Conservation (phyloP, 1,140 invertebrate species). For the Wiebesia pumilae region DNA sequence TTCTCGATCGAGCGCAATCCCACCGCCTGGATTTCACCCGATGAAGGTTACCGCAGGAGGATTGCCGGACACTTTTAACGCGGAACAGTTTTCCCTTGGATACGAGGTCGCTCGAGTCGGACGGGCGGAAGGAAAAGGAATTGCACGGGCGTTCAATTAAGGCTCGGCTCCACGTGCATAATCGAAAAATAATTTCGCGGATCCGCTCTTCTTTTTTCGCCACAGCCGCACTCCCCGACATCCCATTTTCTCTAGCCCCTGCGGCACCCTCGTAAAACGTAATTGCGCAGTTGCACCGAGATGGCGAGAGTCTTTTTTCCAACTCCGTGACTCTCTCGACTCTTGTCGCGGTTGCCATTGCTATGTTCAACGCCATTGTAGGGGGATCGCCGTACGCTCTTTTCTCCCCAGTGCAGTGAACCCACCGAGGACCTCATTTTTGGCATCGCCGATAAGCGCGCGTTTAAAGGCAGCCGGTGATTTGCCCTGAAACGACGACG, state of each 20-base stretch:
- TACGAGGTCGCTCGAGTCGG: not conserved
- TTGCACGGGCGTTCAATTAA: slow-evolving; percentile 24
- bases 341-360: not conserved
- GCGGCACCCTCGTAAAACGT: slow-evolving; percentile 14
- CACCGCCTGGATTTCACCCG: not conserved
- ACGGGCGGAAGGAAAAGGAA: slow-evolving; percentile 15
- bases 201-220: not conserved
- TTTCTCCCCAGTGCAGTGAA: too few species aligned
- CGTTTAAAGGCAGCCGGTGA: too few species aligned
- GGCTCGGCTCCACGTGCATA: not conserved
- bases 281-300: not conserved
- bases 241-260: not conserved
- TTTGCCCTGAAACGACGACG: too few species aligned
- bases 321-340: not conserved
- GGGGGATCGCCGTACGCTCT: not conserved
- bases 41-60: not conserved
- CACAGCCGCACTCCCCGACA: not conserved
- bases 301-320: too few species aligned
- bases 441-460: too few species aligned
- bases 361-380: not conserved
- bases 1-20: not conserved
- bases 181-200: slow-evolving; percentile 1
- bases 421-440: too few species aligned
- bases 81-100: not conserved
- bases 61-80: not conserved